phyloP scores from a whole-genome alignment of 2,797 vertebrate species.

The Galaxias olidus region DNA sequence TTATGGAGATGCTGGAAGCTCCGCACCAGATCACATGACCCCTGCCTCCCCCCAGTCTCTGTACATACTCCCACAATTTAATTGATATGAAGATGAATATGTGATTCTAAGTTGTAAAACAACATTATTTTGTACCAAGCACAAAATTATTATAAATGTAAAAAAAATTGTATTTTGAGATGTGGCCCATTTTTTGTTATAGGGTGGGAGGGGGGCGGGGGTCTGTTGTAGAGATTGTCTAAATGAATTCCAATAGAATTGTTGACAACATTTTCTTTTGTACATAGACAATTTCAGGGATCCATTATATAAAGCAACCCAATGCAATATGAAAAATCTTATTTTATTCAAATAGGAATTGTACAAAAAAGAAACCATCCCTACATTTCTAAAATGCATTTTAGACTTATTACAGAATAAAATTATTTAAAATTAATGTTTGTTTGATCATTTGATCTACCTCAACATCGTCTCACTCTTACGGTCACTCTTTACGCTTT shows the following conservation, averaged over 20 bases:
- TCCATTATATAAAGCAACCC: constrained; percentile 61
- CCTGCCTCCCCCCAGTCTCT: constrained; percentile 51
- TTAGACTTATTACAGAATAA: constrained; percentile 78
- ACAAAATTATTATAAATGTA: constrained; percentile 61
- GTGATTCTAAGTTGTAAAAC: constrained; percentile 68
- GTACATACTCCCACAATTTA: constrained; percentile 73
- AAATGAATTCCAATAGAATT: constrained; percentile 67
- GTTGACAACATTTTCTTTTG: constrained; percentile 65
- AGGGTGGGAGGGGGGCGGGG: constrained; percentile 20
- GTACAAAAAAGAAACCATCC: constrained; percentile 64
- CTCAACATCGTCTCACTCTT: too few species aligned
- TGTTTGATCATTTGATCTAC: neutral
- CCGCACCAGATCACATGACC: constrained; percentile 88
- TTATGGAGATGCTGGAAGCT: constrained; percentile 98
- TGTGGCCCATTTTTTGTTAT: neutral
- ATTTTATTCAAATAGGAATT: constrained; percentile 75
- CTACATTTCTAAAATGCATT: constrained; percentile 70
- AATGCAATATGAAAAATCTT: constrained; percentile 71
- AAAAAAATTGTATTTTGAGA: constrained; percentile 54
- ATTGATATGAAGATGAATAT: constrained; percentile 60
- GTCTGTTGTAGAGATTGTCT: constrained; percentile 32
- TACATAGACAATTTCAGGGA: constrained; percentile 78
- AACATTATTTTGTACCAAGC: constrained; percentile 74
- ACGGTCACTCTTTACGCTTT: too few species aligned
- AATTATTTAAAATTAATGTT: constrained; percentile 73